Evolutionary conservation across 2,888 invertebrate genomes (phyloP).

Genomic region (Lottia gigantea): DNA sequence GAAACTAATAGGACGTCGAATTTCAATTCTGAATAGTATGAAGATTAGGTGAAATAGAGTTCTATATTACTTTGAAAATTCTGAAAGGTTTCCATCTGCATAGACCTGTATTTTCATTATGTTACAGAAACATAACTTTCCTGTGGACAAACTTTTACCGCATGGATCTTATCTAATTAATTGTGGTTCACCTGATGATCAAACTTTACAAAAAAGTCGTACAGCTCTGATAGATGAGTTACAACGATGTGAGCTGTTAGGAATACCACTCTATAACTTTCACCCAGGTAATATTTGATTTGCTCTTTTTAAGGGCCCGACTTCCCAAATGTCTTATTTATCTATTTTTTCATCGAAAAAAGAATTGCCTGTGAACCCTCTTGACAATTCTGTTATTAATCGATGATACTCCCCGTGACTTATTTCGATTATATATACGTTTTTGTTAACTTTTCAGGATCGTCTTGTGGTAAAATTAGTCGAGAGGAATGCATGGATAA

Average conservation of each 20-base stretch:
- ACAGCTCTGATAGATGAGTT: conserved; percentile 69
- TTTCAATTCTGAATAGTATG: too few relatives aligned
- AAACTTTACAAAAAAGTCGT: conserved; percentile 66
- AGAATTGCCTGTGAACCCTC: too few relatives aligned
- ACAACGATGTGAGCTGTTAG: conserved; percentile 68
- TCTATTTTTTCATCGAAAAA: too few relatives aligned
- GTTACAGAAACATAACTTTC: conserved; percentile 57
- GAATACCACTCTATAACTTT: conserved; percentile 69
- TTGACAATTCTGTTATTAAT: background rate
- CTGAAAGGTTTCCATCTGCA: too few relatives aligned
- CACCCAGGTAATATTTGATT: conserved; percentile 68
- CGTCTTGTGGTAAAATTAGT: conserved; percentile 60
- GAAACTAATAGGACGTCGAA: too few relatives aligned
- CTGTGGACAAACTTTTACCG: conserved; percentile 60
- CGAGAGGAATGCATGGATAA: conserved; percentile 58
- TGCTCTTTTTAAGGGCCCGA: too few relatives aligned
- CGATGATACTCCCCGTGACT: background rate
- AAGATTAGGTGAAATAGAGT: too few relatives aligned
- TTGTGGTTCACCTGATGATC: conserved; percentile 68
- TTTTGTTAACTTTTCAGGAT: conserved; percentile 52
- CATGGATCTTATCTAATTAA: conserved; percentile 71
- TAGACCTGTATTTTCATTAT: too few relatives aligned
- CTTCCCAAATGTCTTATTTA: background rate
- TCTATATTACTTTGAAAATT: too few relatives aligned
- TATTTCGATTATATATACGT: too few relatives aligned